A percentile compares a stretch with the other conserved stretches of the same genome.
Conservation (phyloP, 2,888 invertebrate species). For the Melitaea athalia region DNA sequence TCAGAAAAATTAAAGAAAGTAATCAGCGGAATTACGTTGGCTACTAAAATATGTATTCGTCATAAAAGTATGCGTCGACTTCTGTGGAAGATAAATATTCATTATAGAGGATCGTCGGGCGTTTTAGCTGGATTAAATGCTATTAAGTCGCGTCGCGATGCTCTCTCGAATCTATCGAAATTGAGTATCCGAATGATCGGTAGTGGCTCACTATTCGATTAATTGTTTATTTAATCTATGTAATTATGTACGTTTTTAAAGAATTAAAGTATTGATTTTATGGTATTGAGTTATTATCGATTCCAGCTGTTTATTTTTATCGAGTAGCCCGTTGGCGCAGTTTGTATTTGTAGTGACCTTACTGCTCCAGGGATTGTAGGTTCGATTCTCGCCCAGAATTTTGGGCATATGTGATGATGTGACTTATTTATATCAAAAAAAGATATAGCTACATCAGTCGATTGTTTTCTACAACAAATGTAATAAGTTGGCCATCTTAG, state of each 20-base stretch:
- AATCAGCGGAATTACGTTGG: conserved; percentile 78
- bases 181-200: conserved; percentile 23
- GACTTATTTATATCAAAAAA: no score
- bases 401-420: no score
- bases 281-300: neutral
- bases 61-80: conserved; percentile 79
- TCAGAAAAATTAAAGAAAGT: conserved; percentile 80
- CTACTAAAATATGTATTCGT: conserved; percentile 82
- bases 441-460: no score
- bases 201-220: conserved; percentile 12
- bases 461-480: no score
- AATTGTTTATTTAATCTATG: conserved; percentile 1
- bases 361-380: no score
- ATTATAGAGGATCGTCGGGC: conserved; percentile 77
- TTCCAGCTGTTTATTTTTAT: neutral
- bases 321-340: no score
- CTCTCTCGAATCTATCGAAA: conserved; percentile 73
- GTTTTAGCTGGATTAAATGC: conserved; percentile 81
- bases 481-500: no score
- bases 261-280: neutral
- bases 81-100: conserved; percentile 80
- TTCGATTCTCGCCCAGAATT: no score
- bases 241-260: conserved; percentile 1
- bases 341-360: no score
- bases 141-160: conserved; percentile 67